Conservation (phyloP, 1,140 invertebrate genomes). For the Caenorhabditis briggsae region DNA sequence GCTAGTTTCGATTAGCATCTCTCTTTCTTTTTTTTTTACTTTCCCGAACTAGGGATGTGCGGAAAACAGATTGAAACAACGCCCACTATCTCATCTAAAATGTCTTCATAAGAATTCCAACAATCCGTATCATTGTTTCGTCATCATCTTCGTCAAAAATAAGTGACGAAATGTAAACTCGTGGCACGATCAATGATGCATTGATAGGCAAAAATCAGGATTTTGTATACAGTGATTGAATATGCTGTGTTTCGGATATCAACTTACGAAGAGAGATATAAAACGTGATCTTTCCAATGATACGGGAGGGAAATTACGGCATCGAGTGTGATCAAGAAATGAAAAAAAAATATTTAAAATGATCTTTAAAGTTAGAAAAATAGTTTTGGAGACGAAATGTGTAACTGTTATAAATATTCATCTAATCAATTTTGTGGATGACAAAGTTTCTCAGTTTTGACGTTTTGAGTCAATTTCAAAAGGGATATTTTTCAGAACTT, state of each 20-base stretch:
- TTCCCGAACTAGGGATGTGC: neutral
- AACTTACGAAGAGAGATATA: neutral
- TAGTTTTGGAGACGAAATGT: too few species aligned
- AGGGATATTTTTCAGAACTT: slow-evolving; percentile 65
- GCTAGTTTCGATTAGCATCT: neutral
- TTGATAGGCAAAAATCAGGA: neutral
- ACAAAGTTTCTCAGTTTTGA: too few species aligned
- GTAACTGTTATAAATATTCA: too few species aligned
- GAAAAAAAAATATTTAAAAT: too few species aligned
- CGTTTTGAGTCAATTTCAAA: neutral
- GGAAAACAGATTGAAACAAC: neutral
- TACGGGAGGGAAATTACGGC: neutral
- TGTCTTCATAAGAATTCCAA: too few species aligned
- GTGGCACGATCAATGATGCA: neutral
- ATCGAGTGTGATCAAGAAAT: neutral
- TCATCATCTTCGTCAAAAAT: too few species aligned
- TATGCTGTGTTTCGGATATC: neutral
- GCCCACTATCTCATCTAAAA: too few species aligned
- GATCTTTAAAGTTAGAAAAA: too few species aligned
- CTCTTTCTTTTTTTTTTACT: neutral
- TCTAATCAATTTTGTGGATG: too few species aligned
- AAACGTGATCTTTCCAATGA: neutral
- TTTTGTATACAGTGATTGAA: neutral
- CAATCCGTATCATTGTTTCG: too few species aligned
- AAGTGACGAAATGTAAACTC: too few species aligned